Percentiles rank a stretch among this genome's conserved stretches.
Evolutionary conservation across 2,888 invertebrate species (phyloP).

Genomic region (Idaea aversata): DNA sequence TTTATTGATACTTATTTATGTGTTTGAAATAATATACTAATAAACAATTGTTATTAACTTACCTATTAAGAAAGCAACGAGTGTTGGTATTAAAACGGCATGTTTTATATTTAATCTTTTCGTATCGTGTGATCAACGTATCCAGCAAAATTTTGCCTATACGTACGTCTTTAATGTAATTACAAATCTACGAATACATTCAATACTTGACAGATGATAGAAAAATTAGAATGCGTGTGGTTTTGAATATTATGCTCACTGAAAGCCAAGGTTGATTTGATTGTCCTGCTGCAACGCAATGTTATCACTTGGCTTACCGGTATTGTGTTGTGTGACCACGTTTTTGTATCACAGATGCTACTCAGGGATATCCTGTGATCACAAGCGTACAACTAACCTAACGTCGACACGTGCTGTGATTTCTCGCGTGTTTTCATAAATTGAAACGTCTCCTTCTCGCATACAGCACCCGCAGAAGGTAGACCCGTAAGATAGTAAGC

Average conservation of each 20-base stretch:
- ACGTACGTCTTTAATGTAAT: neutral
- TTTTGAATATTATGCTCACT: conserved; percentile 46
- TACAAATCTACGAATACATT: neutral
- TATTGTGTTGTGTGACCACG: conserved; percentile 76
- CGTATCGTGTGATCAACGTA: neutral
- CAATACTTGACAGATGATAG: conserved; percentile 4
- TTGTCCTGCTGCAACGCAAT: conserved; percentile 64
- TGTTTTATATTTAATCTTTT: neutral
- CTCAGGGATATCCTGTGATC: conserved; percentile 71
- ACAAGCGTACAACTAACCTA: conserved; percentile 62
- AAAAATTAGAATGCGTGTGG: conserved; percentile 37
- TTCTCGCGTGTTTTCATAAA: conserved; percentile 70
- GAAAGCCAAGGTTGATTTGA: conserved; percentile 62
- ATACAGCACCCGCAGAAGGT: conserved; percentile 92
- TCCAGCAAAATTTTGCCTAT: neutral
- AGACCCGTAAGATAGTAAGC: conserved; percentile 79
- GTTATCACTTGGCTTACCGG: conserved; percentile 72
- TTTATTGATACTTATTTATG: neutral
- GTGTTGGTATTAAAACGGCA: neutral
- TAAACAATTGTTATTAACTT: neutral
- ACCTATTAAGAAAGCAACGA: neutral
- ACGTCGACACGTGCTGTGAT: conserved; percentile 73
- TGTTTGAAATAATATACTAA: neutral
- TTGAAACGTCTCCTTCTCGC: conserved; percentile 88
- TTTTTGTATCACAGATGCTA: conserved; percentile 77